phyloP scores from a whole-genome alignment of 2,113 vertebrate species.

The Larimichthys polyactis region DNA sequence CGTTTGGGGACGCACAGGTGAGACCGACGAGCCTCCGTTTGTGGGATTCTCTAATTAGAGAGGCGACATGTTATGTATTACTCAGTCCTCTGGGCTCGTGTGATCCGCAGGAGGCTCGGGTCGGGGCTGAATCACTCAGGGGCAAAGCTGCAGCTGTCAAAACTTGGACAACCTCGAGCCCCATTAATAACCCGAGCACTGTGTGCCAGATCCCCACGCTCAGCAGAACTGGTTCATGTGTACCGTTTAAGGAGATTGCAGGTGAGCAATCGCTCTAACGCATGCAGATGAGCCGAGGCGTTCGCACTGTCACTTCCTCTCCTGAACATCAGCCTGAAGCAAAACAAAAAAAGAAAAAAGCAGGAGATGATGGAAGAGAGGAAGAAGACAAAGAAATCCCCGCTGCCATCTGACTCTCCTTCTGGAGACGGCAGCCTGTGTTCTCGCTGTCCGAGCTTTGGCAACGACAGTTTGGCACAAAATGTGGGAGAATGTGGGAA shows the following conservation, averaged over 20 bases:
- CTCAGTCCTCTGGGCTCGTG: conserved; percentile 2
- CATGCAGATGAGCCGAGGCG: conserved; percentile 15
- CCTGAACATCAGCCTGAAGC: conserved; percentile 35
- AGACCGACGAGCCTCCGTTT: neutral
- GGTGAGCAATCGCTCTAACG: neutral
- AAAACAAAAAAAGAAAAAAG: conserved; percentile 3
- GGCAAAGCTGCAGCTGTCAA: conserved; percentile 23
- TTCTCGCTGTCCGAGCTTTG: conserved; percentile 35
- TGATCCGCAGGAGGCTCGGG: neutral
- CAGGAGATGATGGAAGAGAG: neutral
- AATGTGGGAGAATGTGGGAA: conserved; percentile 18
- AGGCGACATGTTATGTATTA: neutral
- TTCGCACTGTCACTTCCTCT: conserved; percentile 16
- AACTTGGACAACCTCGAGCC: conserved; percentile 19
- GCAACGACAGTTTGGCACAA: conserved; percentile 6
- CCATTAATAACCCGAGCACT: neutral
- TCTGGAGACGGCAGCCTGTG: conserved; percentile 38
- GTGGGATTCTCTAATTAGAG: conserved; percentile 21
- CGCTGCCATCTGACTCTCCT: conserved; percentile 61
- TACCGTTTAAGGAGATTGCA: conserved; percentile 14
- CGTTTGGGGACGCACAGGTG: conserved; percentile 13
- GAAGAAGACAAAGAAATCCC: conserved; percentile 16
- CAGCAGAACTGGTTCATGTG: conserved; percentile 24
- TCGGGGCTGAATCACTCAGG: neutral
- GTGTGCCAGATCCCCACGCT: neutral